Percentiles rank a stretch among this genome's conserved stretches.
These are phyloP conservation scores for Sterna hirundo DNA, from an alignment of 2,113 vertebrate genomes.

Conservation along the genomic window DNA sequence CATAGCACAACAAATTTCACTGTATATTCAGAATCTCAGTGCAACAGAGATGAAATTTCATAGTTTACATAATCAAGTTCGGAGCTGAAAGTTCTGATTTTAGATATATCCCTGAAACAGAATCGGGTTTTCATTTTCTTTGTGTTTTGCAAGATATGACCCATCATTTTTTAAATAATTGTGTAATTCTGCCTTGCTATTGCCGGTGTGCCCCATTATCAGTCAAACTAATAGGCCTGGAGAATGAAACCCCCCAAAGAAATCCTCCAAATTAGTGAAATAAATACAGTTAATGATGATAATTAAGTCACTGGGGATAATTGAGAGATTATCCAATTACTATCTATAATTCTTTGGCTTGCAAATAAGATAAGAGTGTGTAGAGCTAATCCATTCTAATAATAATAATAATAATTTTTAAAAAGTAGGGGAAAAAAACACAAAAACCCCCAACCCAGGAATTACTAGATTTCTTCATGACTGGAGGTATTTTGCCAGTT, in stretches of 20 bases:
- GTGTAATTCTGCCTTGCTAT: neutral
- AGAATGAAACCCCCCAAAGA: constrained; percentile 59
- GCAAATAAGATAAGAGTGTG: constrained; percentile 34
- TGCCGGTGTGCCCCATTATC: constrained; percentile 10
- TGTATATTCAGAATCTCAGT: neutral
- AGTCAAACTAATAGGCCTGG: constrained; percentile 53
- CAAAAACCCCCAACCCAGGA: neutral
- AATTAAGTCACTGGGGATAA: constrained; percentile 68
- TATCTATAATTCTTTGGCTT: constrained; percentile 61
- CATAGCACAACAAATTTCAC: neutral
- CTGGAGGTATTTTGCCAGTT: neutral
- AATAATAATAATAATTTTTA: neutral
- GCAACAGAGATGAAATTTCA: neutral
- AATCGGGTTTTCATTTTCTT: neutral
- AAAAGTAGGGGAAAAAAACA: neutral
- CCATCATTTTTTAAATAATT: neutral
- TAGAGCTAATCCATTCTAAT: constrained; percentile 7
- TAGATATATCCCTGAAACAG: neutral
- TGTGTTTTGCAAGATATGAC: neutral
- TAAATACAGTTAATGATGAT: constrained; percentile 69
- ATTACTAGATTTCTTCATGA: constrained; percentile 6
- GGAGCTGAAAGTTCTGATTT: neutral
- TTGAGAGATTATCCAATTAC: constrained; percentile 66
- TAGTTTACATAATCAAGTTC: neutral
- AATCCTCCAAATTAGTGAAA: constrained; percentile 61